These are phyloP conservation scores for Choreutis nemorana DNA, from an alignment of 2,888 invertebrate genomes.

Conservation along the genomic window DNA sequence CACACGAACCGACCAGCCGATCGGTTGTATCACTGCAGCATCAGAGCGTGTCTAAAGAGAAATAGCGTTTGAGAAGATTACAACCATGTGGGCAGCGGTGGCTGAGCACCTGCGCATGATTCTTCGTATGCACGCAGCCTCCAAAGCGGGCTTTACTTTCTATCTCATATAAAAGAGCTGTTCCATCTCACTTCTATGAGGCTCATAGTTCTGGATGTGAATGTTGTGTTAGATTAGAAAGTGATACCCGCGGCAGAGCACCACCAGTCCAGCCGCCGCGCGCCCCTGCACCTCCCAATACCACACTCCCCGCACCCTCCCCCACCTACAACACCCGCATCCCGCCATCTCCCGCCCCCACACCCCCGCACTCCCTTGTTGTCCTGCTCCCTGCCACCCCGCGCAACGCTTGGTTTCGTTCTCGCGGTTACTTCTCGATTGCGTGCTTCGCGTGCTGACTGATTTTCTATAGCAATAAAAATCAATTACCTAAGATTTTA, in stretches of 20 bases:
- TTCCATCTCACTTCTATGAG: too few species aligned
- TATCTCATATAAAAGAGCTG: too few species aligned
- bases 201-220: too few species aligned
- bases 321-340: constrained; percentile 1
- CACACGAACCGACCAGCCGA: constrained; percentile 58
- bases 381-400: constrained; percentile 40
- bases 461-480: constrained; percentile 70
- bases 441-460: constrained; percentile 70
- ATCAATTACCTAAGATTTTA: constrained; percentile 69
- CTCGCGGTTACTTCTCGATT: constrained; percentile 68
- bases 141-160: too few species aligned
- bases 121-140: too few species aligned
- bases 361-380: constrained; percentile 22
- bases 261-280: constrained; percentile 4
- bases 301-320: constrained; percentile 16
- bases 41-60: constrained; percentile 46
- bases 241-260: background rate
- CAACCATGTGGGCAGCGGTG: constrained; percentile 23
- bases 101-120: too few species aligned
- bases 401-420: constrained; percentile 64
- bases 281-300: constrained; percentile 33
- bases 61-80: constrained; percentile 31
- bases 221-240: too few species aligned
- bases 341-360: constrained; percentile 20
- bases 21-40: constrained; percentile 47